phyloP scores from a whole-genome alignment of 2,888 invertebrate species.

The Tiphia femorata region DNA sequence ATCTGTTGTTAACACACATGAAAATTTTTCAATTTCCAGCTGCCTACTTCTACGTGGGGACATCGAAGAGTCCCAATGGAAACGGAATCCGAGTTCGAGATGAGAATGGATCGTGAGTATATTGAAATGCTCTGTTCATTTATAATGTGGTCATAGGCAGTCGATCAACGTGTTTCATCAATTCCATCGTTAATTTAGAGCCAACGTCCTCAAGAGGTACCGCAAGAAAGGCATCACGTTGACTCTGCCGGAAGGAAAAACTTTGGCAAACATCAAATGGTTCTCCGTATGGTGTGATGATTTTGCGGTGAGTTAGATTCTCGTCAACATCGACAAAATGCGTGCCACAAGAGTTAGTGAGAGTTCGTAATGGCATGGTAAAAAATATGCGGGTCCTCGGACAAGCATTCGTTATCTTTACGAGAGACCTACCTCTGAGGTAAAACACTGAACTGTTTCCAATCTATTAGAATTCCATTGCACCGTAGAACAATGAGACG shows the following conservation, averaged over 20 bases:
- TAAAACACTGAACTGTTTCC: too few relatives aligned
- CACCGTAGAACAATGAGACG: too few relatives aligned
- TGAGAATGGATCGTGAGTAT: constrained; percentile 81
- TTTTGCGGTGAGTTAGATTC: constrained; percentile 78
- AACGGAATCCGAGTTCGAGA: constrained; percentile 83
- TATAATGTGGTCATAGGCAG: too few relatives aligned
- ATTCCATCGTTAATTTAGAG: too few relatives aligned
- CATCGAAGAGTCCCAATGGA: constrained; percentile 76
- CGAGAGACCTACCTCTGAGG: too few relatives aligned
- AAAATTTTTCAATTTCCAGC: constrained; percentile 71
- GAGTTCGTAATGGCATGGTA: too few relatives aligned
- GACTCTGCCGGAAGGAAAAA: constrained; percentile 89
- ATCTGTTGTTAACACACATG: neutral
- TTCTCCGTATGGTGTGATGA: constrained; percentile 94
- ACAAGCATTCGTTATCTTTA: too few relatives aligned
- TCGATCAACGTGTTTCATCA: too few relatives aligned
- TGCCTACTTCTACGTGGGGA: constrained; percentile 91
- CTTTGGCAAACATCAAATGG: constrained; percentile 86
- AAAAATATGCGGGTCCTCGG: too few relatives aligned
- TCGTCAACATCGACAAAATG: neutral
- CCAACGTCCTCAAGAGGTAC: constrained; percentile 84
- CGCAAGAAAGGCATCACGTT: constrained; percentile 86
- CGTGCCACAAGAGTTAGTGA: too few relatives aligned
- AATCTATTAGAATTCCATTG: too few relatives aligned
- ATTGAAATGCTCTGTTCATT: neutral